Evolutionary conservation across 2,888 invertebrate species (phyloP).

Genomic region (Augiades crinisus): DNA sequence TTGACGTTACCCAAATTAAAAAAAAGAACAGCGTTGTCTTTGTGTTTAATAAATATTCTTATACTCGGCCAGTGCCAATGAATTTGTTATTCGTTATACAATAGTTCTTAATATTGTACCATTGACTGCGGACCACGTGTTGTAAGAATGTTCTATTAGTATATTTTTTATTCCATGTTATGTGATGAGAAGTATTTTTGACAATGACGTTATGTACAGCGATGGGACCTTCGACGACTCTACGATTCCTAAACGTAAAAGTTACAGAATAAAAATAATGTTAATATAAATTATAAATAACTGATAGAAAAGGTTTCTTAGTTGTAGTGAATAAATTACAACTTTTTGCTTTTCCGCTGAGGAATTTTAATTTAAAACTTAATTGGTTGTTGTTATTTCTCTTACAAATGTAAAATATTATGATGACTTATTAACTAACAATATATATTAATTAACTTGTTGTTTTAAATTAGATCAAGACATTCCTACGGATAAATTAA

Average conservation of each 20-base stretch:
- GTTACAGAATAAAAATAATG: too few relatives aligned
- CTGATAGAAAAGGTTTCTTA: too few relatives aligned
- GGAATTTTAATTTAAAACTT: not conserved
- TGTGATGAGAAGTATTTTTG: too few relatives aligned
- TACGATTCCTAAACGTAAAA: too few relatives aligned
- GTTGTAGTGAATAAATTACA: too few relatives aligned
- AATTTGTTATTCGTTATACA: constrained; percentile 2
- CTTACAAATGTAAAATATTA: not conserved
- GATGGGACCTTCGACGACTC: too few relatives aligned
- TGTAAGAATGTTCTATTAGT: not conserved
- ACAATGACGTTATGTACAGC: too few relatives aligned
- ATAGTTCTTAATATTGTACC: too few relatives aligned
- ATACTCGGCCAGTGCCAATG: constrained; percentile 9
- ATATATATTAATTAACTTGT: too few relatives aligned
- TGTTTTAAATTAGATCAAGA: not conserved
- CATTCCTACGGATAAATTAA: not conserved
- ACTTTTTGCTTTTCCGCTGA: not conserved
- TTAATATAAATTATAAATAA: too few relatives aligned
- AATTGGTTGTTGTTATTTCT: not conserved
- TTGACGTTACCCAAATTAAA: constrained; percentile 2
- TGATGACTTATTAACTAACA: not conserved
- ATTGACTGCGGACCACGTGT: not conserved
- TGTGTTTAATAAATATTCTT: constrained; percentile 3
- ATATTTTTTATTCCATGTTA: not conserved
- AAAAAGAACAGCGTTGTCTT: constrained; percentile 8